Conservation (phyloP, 2,888 invertebrate genomes). For the Aphidoletes aphidimyza region DNA sequence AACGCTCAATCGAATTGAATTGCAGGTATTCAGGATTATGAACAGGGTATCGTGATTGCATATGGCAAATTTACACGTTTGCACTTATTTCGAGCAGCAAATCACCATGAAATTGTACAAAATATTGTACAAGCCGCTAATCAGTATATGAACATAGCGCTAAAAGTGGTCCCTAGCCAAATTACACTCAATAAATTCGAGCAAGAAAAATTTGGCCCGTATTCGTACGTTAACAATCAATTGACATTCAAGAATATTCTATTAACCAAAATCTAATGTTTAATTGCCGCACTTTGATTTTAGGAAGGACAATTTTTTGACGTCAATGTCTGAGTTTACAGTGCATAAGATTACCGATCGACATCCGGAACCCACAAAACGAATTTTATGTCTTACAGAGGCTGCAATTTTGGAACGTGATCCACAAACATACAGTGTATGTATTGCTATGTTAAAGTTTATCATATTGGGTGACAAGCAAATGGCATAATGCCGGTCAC, state of each 20-base stretch:
- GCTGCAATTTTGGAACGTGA: slow-evolving; percentile 96
- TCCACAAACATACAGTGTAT: slow-evolving; percentile 90
- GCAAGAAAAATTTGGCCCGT: slow-evolving; percentile 89
- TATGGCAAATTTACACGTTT: slow-evolving; percentile 91
- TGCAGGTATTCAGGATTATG: slow-evolving; percentile 82
- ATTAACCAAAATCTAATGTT: slow-evolving; percentile 20
- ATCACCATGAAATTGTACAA: slow-evolving; percentile 87
- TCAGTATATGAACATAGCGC: slow-evolving; percentile 81
- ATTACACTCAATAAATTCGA: slow-evolving; percentile 89
- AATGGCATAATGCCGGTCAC: neutral
- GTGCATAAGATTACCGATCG: slow-evolving; percentile 91
- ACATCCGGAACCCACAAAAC: slow-evolving; percentile 84
- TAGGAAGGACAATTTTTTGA: slow-evolving; percentile 94
- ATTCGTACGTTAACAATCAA: slow-evolving; percentile 72
- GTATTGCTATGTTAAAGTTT: too few relatives aligned
- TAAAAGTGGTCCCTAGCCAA: slow-evolving; percentile 84
- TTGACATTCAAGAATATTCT: neutral
- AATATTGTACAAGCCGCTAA: slow-evolving; percentile 86
- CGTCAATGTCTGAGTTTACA: slow-evolving; percentile 95
- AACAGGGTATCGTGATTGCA: slow-evolving; percentile 92
- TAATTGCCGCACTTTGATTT: neutral
- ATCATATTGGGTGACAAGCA: too few relatives aligned
- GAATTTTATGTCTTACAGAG: slow-evolving; percentile 94
- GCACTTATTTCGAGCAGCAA: slow-evolving; percentile 88
- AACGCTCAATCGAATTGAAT: neutral